Conservation (phyloP, 2,113 vertebrate species). For the Tympanuchus pallidicinctus region DNA sequence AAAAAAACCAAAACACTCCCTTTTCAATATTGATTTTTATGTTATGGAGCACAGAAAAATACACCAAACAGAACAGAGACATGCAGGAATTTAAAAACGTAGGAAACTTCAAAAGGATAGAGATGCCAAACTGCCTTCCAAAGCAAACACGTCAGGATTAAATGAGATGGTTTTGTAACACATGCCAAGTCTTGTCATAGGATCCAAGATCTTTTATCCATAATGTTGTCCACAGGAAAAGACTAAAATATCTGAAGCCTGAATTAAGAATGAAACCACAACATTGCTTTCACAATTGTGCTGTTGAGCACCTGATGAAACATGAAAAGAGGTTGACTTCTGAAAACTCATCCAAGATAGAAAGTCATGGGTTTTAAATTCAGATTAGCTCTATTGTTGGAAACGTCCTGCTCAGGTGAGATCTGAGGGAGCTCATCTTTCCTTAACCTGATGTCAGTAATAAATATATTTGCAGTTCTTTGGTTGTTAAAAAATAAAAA, state of each 20-base stretch:
- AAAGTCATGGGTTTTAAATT: not conserved
- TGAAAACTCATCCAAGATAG: not conserved
- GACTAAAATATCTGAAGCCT: not conserved
- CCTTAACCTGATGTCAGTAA: not conserved
- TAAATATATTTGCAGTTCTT: not conserved
- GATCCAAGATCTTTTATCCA: not conserved
- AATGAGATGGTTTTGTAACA: not conserved
- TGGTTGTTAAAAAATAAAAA: not conserved
- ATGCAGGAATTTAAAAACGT: not conserved
- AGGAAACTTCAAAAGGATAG: not conserved
- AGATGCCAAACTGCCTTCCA: slow-evolving; percentile 18
- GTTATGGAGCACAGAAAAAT: not conserved
- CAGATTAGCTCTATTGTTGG: not conserved
- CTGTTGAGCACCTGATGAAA: not conserved
- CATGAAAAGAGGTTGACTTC: not conserved
- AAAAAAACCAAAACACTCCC: not conserved
- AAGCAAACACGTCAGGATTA: slow-evolving; percentile 19
- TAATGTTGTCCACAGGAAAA: not conserved
- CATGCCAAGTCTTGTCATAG: not conserved
- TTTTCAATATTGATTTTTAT: slow-evolving; percentile 17
- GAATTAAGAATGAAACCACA: not conserved
- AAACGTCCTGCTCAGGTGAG: not conserved
- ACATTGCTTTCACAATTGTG: not conserved
- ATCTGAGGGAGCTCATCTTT: not conserved
- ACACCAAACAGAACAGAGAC: not conserved